phyloP scores from a whole-genome alignment of 2,113 vertebrate genomes.

The Holacanthus passer region DNA sequence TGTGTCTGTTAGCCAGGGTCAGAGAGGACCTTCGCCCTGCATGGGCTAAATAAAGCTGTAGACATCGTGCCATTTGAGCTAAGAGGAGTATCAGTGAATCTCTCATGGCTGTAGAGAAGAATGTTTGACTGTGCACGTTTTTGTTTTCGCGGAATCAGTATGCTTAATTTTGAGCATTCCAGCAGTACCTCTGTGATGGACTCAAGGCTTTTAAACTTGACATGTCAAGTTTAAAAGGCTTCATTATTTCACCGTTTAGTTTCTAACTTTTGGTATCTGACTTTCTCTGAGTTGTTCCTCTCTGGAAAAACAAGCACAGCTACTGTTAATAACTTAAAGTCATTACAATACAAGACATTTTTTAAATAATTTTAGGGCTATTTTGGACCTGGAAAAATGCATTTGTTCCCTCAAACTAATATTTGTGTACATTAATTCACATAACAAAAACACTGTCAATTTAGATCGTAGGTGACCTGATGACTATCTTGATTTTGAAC shows the following conservation, averaged over 20 bases:
- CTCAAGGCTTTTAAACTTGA: background rate
- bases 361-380: background rate
- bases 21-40: slow-evolving; percentile 39
- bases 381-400: background rate
- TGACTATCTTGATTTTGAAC: background rate
- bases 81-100: background rate
- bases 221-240: no score
- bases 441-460: no score
- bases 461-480: no score
- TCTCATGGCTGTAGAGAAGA: background rate
- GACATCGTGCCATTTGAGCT: slow-evolving; percentile 47
- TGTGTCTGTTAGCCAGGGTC: slow-evolving; percentile 30
- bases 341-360: background rate
- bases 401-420: background rate
- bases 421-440: no score
- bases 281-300: background rate
- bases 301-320: background rate
- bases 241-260: no score
- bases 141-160: background rate
- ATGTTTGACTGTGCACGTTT: background rate
- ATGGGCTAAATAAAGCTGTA: slow-evolving; percentile 74
- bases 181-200: background rate
- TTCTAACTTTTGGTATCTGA: background rate
- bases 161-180: background rate
- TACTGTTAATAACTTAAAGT: background rate